These are phyloP conservation scores for Eonycteris spelaea DNA, from an alignment of 2,113 vertebrate genomes.

Conservation along the genomic window DNA sequence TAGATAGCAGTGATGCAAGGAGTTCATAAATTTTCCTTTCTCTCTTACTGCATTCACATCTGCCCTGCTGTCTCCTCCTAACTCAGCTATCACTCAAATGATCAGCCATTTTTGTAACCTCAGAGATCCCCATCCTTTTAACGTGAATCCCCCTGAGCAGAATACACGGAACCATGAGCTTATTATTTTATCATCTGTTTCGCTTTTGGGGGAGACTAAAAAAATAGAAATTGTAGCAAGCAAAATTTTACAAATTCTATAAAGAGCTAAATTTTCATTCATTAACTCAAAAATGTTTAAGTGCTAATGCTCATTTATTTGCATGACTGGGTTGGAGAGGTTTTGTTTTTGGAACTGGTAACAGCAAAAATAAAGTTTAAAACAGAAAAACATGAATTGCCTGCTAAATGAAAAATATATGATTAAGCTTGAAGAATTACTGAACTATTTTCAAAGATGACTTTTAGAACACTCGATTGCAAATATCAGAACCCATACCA, in stretches of 20 bases:
- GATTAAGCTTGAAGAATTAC: conserved; percentile 4
- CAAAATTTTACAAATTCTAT: neutral
- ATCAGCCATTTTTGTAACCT: neutral
- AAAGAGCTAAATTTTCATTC: neutral
- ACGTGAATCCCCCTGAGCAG: neutral
- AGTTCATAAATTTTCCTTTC: neutral
- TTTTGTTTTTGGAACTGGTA: conserved; percentile 6
- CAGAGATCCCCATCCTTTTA: neutral
- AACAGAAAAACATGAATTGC: conserved; percentile 20
- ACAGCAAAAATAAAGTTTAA: conserved; percentile 46
- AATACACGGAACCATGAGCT: neutral
- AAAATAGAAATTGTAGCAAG: neutral
- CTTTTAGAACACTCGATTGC: neutral
- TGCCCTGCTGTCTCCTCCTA: neutral
- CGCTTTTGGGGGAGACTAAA: neutral
- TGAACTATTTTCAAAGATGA: neutral
- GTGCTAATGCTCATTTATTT: neutral
- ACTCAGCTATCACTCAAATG: neutral
- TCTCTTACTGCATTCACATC: neutral
- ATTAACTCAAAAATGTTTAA: conserved; percentile 28
- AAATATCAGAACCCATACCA: conserved; percentile 27
- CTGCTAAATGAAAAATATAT: conserved; percentile 14
- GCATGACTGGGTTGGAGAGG: neutral
- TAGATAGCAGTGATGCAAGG: neutral
- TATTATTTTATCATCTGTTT: neutral